Evolutionary conservation across 2,888 invertebrate genomes (phyloP), one percentile per base, ranked within the genome.

Genomic region (Thereva nobilitata): DNA sequence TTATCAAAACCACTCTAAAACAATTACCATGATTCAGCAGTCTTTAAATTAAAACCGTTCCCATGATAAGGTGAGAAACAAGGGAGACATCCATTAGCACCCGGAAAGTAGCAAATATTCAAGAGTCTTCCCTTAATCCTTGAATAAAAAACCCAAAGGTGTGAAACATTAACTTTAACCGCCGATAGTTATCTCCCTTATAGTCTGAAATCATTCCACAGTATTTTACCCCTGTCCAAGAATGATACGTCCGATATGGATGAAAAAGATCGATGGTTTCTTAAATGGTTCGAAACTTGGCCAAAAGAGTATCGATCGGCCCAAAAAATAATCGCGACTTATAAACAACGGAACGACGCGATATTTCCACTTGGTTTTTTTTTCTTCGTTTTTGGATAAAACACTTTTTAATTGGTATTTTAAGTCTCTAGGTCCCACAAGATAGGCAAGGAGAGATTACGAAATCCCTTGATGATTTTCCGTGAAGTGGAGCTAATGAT

Each of bases 401-500:
- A 4, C 52, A 53, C 9, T 53, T 42, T 64, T 64, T 64, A 64
- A 64, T 64, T 64, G 64, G 64, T 53, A 64, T 64, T 64, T 64
- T 64, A 34, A 40, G 23, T 47, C 38, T 10, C 38, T 9, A 23
- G 41, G 41, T 59, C 50, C 4, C 41, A 8, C 4, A 35, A 61
- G 61, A 61, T 61, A 53, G 42, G 10, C 44, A 42, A 35, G 23
- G 23, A 23, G 37, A 64, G 35, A 64, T 64, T 35, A 44, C 52
- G 7, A 45, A 8, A 50, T 38, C 44, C 44, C 37, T 50, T 64
- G 50, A 6, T 52, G 42, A 53, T 53, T 53, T 42, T 64, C 64
- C 64, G 53, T 64, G 64, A 64, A 64, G 64, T 64, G 64, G 44
- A 64, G 42, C 64, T 64, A 64, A 64, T 64, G 64, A 53, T 64